These are phyloP conservation scores for Darevskia nairensis DNA, from an alignment of 2,797 vertebrate species.

Conservation along the genomic window DNA sequence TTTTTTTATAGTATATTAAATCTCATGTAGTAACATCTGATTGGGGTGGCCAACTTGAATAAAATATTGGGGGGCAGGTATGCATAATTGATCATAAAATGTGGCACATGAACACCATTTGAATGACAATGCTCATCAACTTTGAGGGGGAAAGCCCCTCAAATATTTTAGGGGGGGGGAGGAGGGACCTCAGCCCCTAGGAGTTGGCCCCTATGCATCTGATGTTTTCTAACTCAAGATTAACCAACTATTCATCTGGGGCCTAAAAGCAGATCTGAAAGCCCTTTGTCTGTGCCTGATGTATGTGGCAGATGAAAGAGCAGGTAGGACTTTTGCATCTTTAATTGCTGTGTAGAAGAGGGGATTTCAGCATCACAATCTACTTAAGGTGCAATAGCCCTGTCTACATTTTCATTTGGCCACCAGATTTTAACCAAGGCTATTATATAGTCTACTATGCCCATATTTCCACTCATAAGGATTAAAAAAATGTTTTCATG, in stretches of 20 bases:
- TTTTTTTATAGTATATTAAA: constrained; percentile 48
- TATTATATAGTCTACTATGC: neutral
- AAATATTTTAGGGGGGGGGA: too few species aligned
- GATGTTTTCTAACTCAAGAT: constrained; percentile 53
- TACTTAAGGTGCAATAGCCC: too few species aligned
- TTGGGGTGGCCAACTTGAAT: too few species aligned
- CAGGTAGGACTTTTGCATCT: neutral
- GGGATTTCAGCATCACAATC: neutral
- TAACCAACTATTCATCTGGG: neutral
- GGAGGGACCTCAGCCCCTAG: too few species aligned
- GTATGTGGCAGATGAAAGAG: neutral
- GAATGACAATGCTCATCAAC: too few species aligned
- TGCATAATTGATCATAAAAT: too few species aligned
- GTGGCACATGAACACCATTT: too few species aligned
- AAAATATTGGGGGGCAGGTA: too few species aligned
- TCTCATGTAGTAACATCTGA: constrained; percentile 41
- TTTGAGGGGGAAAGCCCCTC: too few species aligned
- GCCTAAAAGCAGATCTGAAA: neutral
- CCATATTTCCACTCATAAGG: neutral
- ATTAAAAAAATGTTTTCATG: neutral
- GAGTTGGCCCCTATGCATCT: too few species aligned
- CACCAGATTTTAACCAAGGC: neutral
- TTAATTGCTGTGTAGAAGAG: neutral
- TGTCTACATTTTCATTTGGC: too few species aligned
- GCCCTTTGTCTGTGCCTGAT: neutral